These are phyloP conservation scores for Tryphoninae sp. DNA, from an alignment of 2,888 invertebrate genomes.

Conservation along the genomic window DNA sequence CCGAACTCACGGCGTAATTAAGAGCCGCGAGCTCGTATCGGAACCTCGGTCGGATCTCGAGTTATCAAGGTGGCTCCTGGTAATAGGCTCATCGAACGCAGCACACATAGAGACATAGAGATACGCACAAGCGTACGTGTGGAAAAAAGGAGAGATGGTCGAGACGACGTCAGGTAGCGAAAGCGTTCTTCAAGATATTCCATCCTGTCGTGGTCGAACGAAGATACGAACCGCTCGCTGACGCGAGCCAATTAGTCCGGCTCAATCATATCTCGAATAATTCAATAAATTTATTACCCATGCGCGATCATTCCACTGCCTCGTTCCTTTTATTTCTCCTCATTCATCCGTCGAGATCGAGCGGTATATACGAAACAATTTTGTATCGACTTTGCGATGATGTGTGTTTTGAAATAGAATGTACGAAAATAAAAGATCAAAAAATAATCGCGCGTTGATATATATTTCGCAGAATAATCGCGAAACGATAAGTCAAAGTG, in stretches of 20 bases:
- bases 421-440: background rate
- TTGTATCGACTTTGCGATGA: constrained; percentile 30
- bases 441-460: constrained; percentile 36
- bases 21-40: constrained; percentile 67
- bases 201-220: constrained; percentile 1
- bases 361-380: constrained; percentile 50
- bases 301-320: too few relatives aligned
- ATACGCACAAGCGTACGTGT: background rate
- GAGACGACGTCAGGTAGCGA: background rate
- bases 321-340: background rate
- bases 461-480: constrained; percentile 37
- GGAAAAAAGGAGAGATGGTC: background rate
- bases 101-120: background rate
- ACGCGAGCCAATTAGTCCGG: constrained; percentile 50
- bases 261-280: constrained; percentile 35
- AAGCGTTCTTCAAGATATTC: constrained; percentile 4
- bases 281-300: constrained; percentile 30
- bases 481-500: constrained; percentile 50
- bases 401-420: constrained; percentile 19
- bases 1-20: constrained; percentile 75
- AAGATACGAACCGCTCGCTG: constrained; percentile 41
- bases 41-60: constrained; percentile 69
- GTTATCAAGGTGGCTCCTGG: constrained; percentile 72
- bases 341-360: constrained; percentile 38
- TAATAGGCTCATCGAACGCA: constrained; percentile 72